These are phyloP conservation scores for Drosophila sp. DNA, from an alignment of 1,140 invertebrate species.

Conservation along the genomic window DNA sequence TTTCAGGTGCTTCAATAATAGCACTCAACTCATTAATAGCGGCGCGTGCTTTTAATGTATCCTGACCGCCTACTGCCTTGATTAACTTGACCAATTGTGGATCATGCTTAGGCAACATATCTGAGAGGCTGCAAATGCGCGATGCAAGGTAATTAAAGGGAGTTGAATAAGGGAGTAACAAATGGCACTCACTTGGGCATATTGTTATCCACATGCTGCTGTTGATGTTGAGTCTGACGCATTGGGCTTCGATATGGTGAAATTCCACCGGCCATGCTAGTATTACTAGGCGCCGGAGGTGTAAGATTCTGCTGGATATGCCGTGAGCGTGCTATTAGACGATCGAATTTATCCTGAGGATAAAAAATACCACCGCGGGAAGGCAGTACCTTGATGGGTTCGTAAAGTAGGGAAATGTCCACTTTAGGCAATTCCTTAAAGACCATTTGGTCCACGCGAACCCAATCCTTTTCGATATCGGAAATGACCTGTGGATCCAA, in stretches of 20 bases:
- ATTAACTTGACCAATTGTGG: constrained; percentile 79
- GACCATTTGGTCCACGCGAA: constrained; percentile 72
- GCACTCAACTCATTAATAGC: constrained; percentile 76
- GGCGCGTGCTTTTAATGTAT: constrained; percentile 74
- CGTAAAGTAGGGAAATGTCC: constrained; percentile 84
- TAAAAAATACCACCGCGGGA: constrained; percentile 84
- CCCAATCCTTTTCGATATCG: constrained; percentile 84
- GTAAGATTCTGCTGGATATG: constrained; percentile 60
- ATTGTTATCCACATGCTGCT: constrained; percentile 56
- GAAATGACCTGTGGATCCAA: constrained; percentile 88
- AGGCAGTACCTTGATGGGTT: constrained; percentile 83
- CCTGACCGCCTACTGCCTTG: constrained; percentile 68
- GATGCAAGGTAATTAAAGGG: not conserved
- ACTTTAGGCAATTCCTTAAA: constrained; percentile 83
- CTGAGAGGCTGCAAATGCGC: constrained; percentile 57
- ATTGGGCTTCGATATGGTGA: constrained; percentile 72
- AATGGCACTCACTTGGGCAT: constrained; percentile 57
- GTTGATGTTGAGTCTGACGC: constrained; percentile 49
- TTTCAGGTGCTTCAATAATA: constrained; percentile 80
- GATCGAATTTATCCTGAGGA: constrained; percentile 83
- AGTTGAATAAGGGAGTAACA: not conserved
- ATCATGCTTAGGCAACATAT: constrained; percentile 79
- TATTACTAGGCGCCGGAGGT: constrained; percentile 50
- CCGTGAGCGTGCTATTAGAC: constrained; percentile 76
- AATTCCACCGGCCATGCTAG: constrained; percentile 37